These are phyloP conservation scores for Meteorus sp. DNA, from an alignment of 1,140 invertebrate genomes.

Conservation along the genomic window DNA sequence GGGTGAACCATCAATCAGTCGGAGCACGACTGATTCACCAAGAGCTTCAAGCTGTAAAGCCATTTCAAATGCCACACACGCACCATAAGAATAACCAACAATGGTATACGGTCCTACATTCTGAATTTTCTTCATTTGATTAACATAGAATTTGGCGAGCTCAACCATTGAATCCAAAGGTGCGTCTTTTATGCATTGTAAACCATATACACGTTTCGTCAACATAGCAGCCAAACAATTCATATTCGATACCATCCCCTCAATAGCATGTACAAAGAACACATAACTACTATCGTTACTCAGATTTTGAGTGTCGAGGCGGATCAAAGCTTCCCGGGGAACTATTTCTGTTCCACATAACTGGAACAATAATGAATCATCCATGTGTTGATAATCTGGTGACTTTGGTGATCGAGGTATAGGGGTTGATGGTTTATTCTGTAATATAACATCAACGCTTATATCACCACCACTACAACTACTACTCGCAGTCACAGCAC, in stretches of 20 bases:
- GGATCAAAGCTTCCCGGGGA: slow-evolving; percentile 67
- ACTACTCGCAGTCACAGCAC: too few species aligned
- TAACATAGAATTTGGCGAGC: slow-evolving; percentile 79
- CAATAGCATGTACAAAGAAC: slow-evolving; percentile 89
- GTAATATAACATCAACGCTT: slow-evolving; percentile 30
- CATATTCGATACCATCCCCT: slow-evolving; percentile 78
- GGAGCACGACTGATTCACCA: slow-evolving; percentile 67
- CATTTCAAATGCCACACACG: slow-evolving; percentile 92
- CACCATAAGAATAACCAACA: slow-evolving; percentile 93
- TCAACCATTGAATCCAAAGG: slow-evolving; percentile 73
- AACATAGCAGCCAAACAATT: slow-evolving; percentile 71
- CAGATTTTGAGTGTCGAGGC: slow-evolving; percentile 63
- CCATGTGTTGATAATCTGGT: neutral
- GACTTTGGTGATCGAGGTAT: slow-evolving; percentile 10
- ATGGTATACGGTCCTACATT: slow-evolving; percentile 82
- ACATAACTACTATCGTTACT: slow-evolving; percentile 57
- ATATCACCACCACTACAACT: too few species aligned
- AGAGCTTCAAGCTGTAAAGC: slow-evolving; percentile 75
- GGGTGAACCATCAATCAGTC: slow-evolving; percentile 90
- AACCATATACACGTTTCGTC: slow-evolving; percentile 79
- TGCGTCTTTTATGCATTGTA: slow-evolving; percentile 82
- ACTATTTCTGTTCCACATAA: slow-evolving; percentile 57
- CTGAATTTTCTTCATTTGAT: slow-evolving; percentile 77
- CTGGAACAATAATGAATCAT: slow-evolving; percentile 39
- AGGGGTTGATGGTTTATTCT: slow-evolving; percentile 31